Base-by-base conservation (phyloP, 1,140 invertebrate species). In the Cyclina sinensis region DNA sequence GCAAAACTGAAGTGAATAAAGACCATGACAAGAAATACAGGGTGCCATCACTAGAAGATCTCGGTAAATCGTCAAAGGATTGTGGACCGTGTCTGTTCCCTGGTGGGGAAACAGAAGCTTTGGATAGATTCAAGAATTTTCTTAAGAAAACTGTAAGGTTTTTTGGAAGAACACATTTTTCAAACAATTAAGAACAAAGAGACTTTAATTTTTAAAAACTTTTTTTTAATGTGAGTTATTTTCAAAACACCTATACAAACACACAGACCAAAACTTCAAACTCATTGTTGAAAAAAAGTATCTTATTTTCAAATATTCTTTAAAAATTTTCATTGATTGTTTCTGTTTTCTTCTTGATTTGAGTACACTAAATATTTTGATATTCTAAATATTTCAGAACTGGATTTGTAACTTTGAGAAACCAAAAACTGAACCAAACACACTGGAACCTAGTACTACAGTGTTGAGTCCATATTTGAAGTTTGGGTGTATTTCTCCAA, bases 361-460 rank as follows among this genome's bases (percentile, higher is more conserved):
- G n/a, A n/a, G n/a, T n/a, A n/a, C n/a, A n/a, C n/a, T n/a, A n/a
- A n/a, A n/a, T n/a, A n/a, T n/a, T n/a, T n/a, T n/a, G 21, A 59
- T 18, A 4, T 62, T 62, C 4, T 62, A 78, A 74, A n/a, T 83
- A 5, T 90, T 91, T 14, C 98, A 98, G 93, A 98, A 98, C 0
- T 98, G 98, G 98, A 97, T 98, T 0, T 98, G 98, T 18, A 97
- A 97, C 48, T 98, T 98, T 95, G 98, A 97, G 27, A 96, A 97
- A 59, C 98, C 98, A 0, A 98, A 98, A 95, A 98, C 98, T 97
- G 98, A 98, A 0, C 97, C 98, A 0, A 97, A 98, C 92, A 98
- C 97, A 0, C 95, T 98, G 18, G 92, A 98, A 27, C 94, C 94
- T 27, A 98, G 97, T 90, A 97, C 97, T 92, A 98, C 98, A 4